Percentiles rank a stretch among this genome's conserved stretches.
phyloP scores from a whole-genome alignment of 2,113 vertebrate species.

The Mixornis gularis region DNA sequence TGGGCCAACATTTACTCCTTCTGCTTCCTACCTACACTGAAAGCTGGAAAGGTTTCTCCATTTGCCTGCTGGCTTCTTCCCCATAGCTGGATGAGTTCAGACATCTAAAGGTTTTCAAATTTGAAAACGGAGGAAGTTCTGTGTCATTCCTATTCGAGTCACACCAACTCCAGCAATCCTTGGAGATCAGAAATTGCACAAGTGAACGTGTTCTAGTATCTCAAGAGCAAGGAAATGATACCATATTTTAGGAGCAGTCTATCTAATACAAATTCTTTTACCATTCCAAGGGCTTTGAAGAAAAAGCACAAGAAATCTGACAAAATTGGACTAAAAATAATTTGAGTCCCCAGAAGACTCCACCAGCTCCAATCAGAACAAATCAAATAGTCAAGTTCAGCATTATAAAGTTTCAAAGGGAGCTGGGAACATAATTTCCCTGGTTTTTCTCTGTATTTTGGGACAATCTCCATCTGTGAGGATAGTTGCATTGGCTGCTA shows the following conservation, averaged over 20 bases:
- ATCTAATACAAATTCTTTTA: not conserved
- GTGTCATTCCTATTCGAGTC: not conserved
- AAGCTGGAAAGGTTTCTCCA: constrained; percentile 41
- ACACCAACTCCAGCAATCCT: not conserved
- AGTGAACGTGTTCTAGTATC: not conserved
- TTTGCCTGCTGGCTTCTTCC: constrained; percentile 33
- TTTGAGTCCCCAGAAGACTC: not conserved
- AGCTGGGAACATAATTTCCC: not conserved
- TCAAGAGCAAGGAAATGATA: not conserved
- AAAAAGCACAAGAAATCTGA: not conserved
- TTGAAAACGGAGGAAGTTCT: not conserved
- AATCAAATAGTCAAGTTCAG: not conserved
- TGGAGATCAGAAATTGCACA: not conserved
- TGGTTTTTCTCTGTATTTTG: not conserved
- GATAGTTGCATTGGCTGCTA: not conserved
- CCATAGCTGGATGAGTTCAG: not conserved
- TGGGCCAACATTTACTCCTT: constrained; percentile 63
- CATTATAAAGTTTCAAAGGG: not conserved
- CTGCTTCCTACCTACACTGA: constrained; percentile 45
- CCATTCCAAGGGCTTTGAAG: not conserved
- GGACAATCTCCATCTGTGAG: not conserved
- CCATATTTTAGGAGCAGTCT: not conserved
- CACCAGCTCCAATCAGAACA: not conserved
- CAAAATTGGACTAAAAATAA: not conserved
- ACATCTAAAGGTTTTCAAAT: not conserved